Percentiles rank a stretch among this genome's conserved stretches.
Conservation (phyloP, 2,113 vertebrate species). For the Oryzias celebensis region DNA sequence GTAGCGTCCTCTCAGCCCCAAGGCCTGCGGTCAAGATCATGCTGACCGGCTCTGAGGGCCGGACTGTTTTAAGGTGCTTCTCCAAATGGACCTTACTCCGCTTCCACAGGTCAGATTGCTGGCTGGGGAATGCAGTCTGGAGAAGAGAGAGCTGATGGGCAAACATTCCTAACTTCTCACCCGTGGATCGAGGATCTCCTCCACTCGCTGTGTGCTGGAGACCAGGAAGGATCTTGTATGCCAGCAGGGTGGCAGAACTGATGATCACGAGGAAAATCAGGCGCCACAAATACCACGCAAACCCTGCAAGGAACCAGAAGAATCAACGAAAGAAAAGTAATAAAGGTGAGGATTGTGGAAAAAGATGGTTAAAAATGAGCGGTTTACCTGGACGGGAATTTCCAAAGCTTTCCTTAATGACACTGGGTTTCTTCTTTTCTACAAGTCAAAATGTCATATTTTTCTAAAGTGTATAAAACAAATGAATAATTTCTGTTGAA, state of each 20-base stretch:
- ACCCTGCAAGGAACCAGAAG: constrained; percentile 40
- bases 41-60: constrained; percentile 83
- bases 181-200: background rate
- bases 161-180: constrained; percentile 29
- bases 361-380: background rate
- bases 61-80: constrained; percentile 79
- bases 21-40: constrained; percentile 83
- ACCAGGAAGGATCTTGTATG: constrained; percentile 10
- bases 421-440: constrained; percentile 27
- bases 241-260: constrained; percentile 21
- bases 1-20: constrained; percentile 77
- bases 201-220: background rate
- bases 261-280: constrained; percentile 46
- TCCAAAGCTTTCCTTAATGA: constrained; percentile 1
- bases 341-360: background rate
- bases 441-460: background rate
- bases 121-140: constrained; percentile 77
- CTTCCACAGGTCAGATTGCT: constrained; percentile 79
- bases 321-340: background rate
- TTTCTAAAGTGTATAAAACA: too few relatives aligned
- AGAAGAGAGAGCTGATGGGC: constrained; percentile 38
- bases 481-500: background rate
- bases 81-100: constrained; percentile 80
- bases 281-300: constrained; percentile 13
- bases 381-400: constrained; percentile 40